Conservation (phyloP, 2,797 vertebrate species). For the Eremophila alpestris region DNA sequence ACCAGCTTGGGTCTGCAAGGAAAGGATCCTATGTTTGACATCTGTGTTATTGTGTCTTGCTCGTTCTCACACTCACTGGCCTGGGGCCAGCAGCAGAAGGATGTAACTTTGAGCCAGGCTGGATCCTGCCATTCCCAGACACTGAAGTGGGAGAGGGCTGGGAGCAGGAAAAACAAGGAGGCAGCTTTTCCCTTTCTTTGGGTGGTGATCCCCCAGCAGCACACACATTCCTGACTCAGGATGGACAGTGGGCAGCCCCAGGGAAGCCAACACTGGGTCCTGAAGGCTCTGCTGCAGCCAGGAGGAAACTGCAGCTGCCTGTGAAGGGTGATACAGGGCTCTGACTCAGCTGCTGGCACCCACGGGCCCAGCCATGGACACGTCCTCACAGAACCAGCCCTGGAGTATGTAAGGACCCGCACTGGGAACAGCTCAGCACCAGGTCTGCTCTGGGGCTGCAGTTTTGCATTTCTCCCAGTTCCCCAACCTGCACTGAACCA, state of each 20-base stretch:
- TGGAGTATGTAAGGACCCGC: accelerated
- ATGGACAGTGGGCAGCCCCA: background rate
- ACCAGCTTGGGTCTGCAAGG: background rate
- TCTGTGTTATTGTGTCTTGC: slow-evolving; percentile 53
- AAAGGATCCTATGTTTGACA: slow-evolving; percentile 46
- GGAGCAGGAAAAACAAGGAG: slow-evolving; percentile 40
- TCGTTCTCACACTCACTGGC: slow-evolving; percentile 46
- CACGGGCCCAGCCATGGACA: background rate
- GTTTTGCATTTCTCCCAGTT: background rate
- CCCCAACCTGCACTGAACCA: background rate
- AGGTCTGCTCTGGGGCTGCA: background rate
- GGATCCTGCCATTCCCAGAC: slow-evolving; percentile 26
- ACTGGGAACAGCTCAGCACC: accelerated
- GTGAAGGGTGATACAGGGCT: accelerated
- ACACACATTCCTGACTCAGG: background rate
- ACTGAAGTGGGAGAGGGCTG: background rate
- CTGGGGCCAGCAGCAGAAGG: slow-evolving; percentile 44
- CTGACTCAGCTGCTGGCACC: background rate
- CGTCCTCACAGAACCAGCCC: background rate
- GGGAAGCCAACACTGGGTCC: accelerated
- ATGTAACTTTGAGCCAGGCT: background rate
- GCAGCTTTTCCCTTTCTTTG: slow-evolving; percentile 50
- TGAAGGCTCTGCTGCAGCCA: accelerated
- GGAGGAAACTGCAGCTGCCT: background rate
- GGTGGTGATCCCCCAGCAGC: slow-evolving; percentile 68